phyloP scores from a whole-genome alignment of 1,140 invertebrate species.

The Tigriopus japonicus region DNA sequence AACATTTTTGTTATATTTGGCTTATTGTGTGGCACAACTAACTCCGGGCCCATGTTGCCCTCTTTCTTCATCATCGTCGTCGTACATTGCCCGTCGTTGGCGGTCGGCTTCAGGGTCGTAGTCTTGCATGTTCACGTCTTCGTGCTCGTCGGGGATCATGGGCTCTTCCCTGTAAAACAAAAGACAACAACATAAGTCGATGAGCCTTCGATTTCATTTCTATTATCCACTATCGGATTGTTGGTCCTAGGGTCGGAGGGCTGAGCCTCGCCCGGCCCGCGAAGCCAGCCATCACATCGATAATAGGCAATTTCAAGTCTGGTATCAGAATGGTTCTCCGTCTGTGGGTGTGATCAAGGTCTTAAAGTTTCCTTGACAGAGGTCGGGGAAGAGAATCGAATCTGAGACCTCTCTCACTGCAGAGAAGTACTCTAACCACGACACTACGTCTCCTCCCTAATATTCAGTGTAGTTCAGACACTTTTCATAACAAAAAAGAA shows the following conservation, averaged over 20 bases:
- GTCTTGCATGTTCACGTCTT: constrained; percentile 52
- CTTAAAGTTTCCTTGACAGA: too few relatives aligned
- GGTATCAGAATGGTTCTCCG: too few relatives aligned
- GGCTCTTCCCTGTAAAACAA: constrained; percentile 34
- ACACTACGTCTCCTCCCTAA: too few relatives aligned
- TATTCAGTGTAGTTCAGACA: too few relatives aligned
- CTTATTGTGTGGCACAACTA: neutral
- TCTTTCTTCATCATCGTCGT: constrained; percentile 62
- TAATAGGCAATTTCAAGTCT: neutral
- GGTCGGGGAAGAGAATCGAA: too few relatives aligned
- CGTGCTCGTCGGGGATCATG: constrained; percentile 61
- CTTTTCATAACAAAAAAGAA: too few relatives aligned
- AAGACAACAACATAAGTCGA: too few relatives aligned
- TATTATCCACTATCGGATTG: neutral
- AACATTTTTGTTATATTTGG: too few relatives aligned
- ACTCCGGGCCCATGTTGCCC: constrained; percentile 21
- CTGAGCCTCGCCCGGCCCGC: neutral
- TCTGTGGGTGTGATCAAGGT: too few relatives aligned
- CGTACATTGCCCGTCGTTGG: constrained; percentile 35
- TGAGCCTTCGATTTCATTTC: neutral
- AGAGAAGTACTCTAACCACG: too few relatives aligned
- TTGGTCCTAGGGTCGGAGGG: too few relatives aligned
- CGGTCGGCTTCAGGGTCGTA: constrained; percentile 48
- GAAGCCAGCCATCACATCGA: neutral
- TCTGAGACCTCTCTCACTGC: too few relatives aligned